Base-by-base conservation (phyloP, 2,888 invertebrate species). In the Eupelmus urozonus region DNA sequence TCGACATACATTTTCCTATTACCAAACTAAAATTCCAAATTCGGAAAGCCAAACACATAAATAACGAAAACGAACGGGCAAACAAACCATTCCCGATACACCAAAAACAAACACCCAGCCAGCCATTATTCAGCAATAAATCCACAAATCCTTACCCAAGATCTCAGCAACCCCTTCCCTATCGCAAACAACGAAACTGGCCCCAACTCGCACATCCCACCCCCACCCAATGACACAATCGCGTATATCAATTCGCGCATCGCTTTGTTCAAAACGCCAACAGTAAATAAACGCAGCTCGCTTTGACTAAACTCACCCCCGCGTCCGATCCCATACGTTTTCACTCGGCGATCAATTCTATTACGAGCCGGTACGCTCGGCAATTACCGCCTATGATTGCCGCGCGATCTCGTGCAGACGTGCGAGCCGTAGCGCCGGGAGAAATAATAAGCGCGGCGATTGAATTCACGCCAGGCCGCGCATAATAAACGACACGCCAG, bases 271-370 rank as follows among this genome's bases (percentile, higher is more conserved):
- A 27, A 70, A 70, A 59, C 27, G 59, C 27, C 18, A 9, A 27
- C 18, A 49, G 57, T 69, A 69, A 70, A 70, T 59, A 70, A 59
- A 29, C 1, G 20, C 34, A 13, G 1, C 0, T 60, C 2, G 62
- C n/a, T n/a, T n/a, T 7, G 51, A 51, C 2, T n/a, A 63, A 53
- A 49, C 20, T 9, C 49, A 13, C 16, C 7, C 29, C 4, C 29
- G 51, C 18, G 23, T 18, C 4, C 40, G 16, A 16, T 20, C 5
- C 11, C 29, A 60, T 60, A 49, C 29, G 49, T 60, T 71, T 60
- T 49, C 49, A 34, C 42, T 72, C 53, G 27, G 65, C 45, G 73
- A 73, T 73, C 42, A 65, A 65, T 55, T 55, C 62, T 51, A 72
- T 55, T 72, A 62, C n/a, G 53, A 13, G 27, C 40, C 34, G 23